Evolutionary conservation across 1,140 invertebrate species (phyloP).

Genomic region (Rhyacophila brunnea): DNA sequence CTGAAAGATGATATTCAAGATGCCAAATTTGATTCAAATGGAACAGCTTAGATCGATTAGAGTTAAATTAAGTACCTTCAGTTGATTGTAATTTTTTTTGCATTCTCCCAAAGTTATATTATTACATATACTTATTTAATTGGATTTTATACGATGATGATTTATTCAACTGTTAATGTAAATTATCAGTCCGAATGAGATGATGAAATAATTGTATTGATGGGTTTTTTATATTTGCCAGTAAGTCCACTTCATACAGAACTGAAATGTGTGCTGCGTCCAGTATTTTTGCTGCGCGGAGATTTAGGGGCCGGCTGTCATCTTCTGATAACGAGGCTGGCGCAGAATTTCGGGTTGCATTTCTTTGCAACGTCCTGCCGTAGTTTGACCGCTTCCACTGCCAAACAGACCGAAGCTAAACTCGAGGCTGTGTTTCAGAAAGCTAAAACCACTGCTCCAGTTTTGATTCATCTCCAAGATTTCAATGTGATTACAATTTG

Average conservation of each 20-base stretch:
- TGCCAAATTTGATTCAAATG: too few species aligned
- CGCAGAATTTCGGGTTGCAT: conserved; percentile 47
- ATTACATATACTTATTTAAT: too few species aligned
- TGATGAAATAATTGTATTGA: too few species aligned
- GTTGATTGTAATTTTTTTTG: too few species aligned
- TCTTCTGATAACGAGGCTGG: conserved; percentile 43
- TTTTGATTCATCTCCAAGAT: conserved; percentile 47
- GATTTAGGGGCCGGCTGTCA: conserved; percentile 44
- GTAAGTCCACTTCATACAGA: conserved; percentile 41
- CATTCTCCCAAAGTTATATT: too few species aligned
- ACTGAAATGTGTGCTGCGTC: conserved; percentile 44
- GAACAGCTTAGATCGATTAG: too few species aligned
- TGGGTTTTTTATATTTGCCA: conserved; percentile 37
- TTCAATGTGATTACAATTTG: conserved; percentile 44
- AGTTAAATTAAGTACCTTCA: too few species aligned
- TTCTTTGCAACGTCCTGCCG: conserved; percentile 46
- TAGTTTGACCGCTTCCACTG: conserved; percentile 47
- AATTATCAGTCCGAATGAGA: too few species aligned
- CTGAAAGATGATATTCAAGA: too few species aligned
- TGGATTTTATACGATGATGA: too few species aligned
- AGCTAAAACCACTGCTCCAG: conserved; percentile 46
- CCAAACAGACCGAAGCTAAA: conserved; percentile 53
- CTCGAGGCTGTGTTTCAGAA: conserved; percentile 48
- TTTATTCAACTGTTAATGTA: too few species aligned
- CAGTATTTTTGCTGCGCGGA: conserved; percentile 49